Evolutionary conservation across 2,888 invertebrate species (phyloP).

Genomic region (Sinotaia quadrata): DNA sequence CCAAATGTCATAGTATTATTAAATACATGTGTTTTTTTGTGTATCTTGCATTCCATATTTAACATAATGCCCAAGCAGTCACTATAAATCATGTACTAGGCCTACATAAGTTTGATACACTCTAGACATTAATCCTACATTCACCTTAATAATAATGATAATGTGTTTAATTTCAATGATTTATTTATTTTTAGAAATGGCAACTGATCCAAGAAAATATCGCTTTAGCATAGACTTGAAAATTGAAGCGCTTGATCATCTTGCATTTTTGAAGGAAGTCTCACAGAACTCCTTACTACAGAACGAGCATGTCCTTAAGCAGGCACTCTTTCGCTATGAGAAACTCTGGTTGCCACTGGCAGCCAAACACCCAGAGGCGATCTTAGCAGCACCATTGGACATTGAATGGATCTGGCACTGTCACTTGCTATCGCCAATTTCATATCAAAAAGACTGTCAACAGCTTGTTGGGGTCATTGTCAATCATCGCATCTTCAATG

Average conservation of each 20-base stretch:
- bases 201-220: slow-evolving; percentile 18
- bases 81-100: too few species aligned
- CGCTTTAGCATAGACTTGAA: slow-evolving; percentile 43
- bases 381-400: slow-evolving; percentile 69
- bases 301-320: slow-evolving; percentile 66
- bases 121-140: too few species aligned
- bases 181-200: slow-evolving; percentile 11
- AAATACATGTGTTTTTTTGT: too few species aligned
- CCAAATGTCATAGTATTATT: too few species aligned
- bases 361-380: slow-evolving; percentile 46
- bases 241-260: slow-evolving; percentile 45
- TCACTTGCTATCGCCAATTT: slow-evolving; percentile 65
- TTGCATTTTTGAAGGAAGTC: slow-evolving; percentile 55
- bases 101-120: too few species aligned
- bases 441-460: slow-evolving; percentile 57
- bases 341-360: slow-evolving; percentile 72
- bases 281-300: slow-evolving; percentile 50
- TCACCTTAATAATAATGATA: too few species aligned
- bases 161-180: too few species aligned
- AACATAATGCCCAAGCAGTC: too few species aligned
- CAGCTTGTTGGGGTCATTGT: neutral
- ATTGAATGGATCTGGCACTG: slow-evolving; percentile 75
- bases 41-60: too few species aligned
- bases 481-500: neutral
- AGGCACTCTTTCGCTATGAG: slow-evolving; percentile 73